Conservation (phyloP, 2,113 vertebrate genomes). For the Oncorhynchus tshawytscha region DNA sequence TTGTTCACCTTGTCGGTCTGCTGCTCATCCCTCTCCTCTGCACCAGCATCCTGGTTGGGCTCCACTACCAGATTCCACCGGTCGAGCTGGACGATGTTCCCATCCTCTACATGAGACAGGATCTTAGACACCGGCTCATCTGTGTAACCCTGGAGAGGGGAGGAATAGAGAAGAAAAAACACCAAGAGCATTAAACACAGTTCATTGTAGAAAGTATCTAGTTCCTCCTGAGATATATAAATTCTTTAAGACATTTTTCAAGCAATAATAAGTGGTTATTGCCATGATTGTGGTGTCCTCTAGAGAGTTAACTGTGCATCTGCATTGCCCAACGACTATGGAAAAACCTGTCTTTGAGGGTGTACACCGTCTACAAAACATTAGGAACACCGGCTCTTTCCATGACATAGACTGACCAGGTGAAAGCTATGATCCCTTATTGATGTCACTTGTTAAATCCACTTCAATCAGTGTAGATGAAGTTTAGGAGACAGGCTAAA, state of each 20-base stretch:
- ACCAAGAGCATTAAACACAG: no score
- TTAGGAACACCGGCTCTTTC: no score
- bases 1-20: conserved; percentile 81
- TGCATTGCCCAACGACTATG: neutral
- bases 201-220: neutral
- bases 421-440: no score
- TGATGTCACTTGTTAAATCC: no score
- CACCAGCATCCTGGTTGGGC: conserved; percentile 72
- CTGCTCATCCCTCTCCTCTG: conserved; percentile 82
- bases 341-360: no score
- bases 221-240: neutral
- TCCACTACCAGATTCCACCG: conserved; percentile 90
- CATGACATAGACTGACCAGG: no score
- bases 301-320: neutral
- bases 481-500: no score
- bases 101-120: conserved; percentile 91
- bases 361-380: no score
- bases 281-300: no score
- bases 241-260: neutral
- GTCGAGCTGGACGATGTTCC: conserved; percentile 90
- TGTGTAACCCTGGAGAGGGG: conserved; percentile 84
- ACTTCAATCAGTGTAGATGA: no score
- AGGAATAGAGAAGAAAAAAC: neutral
- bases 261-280: neutral
- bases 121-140: conserved; percentile 96